A percentile compares a stretch with the other conserved stretches of the same genome.
These are phyloP conservation scores for Temnothorax nylanderi DNA, from an alignment of 1,140 invertebrate genomes.

Conservation along the genomic window DNA sequence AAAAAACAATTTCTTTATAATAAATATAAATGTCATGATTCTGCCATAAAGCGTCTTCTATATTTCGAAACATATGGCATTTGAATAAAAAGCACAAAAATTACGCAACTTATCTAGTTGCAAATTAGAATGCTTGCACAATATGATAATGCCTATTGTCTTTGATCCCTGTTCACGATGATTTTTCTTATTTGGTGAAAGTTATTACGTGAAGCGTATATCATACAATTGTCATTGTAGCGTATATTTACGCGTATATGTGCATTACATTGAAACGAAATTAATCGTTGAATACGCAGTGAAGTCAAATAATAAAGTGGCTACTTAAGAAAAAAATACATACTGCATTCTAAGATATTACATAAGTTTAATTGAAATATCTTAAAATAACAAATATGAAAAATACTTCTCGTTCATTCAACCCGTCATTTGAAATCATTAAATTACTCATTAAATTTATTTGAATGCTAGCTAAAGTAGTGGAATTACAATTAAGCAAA, in stretches of 20 bases:
- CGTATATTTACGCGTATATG: background rate
- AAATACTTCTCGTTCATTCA: background rate
- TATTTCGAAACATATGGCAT: background rate
- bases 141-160: slow-evolving; percentile 41
- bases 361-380: background rate
- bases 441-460: background rate
- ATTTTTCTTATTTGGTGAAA: slow-evolving; percentile 52
- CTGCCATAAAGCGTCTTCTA: background rate
- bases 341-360: background rate
- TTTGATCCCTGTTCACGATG: background rate
- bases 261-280: background rate
- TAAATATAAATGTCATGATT: background rate
- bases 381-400: background rate
- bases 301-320: background rate
- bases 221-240: slow-evolving; percentile 5
- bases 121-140: slow-evolving; percentile 8
- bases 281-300: background rate
- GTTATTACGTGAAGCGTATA: slow-evolving; percentile 6
- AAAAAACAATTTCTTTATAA: background rate
- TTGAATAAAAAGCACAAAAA: background rate
- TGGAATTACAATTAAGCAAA: background rate
- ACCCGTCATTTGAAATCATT: background rate
- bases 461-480: background rate
- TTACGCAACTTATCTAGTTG: slow-evolving; percentile 22
- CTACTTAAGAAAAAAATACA: background rate